Conservation (phyloP, 2,113 vertebrate species). For the Oreamnos americanus region DNA sequence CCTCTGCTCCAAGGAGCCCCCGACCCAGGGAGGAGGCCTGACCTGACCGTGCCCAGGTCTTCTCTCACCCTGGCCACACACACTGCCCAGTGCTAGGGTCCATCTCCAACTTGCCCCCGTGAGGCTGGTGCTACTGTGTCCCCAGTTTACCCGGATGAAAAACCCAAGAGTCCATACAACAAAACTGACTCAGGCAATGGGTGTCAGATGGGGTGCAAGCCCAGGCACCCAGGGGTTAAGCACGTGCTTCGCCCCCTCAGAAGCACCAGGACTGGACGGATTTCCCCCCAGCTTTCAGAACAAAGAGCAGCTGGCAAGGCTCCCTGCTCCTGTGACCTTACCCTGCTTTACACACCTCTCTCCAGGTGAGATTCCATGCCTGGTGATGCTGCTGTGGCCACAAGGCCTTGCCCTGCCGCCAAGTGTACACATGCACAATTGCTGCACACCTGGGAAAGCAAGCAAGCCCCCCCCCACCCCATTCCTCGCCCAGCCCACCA, state of each 20-base stretch:
- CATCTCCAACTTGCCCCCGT: accelerated
- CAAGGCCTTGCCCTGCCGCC: accelerated
- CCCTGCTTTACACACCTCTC: accelerated
- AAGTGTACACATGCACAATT: accelerated
- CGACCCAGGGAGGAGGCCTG: background rate
- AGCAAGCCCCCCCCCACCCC: background rate
- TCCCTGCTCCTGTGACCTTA: background rate
- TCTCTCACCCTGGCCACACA: accelerated
- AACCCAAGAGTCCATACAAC: background rate
- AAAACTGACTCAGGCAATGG: accelerated
- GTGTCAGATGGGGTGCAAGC: background rate
- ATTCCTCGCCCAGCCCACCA: background rate
- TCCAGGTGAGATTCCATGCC: accelerated
- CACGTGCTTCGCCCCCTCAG: accelerated
- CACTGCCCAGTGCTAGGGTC: accelerated
- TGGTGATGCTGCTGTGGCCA: background rate
- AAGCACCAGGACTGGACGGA: accelerated
- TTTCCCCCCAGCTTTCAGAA: background rate
- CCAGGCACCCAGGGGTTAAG: background rate
- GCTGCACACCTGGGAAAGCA: background rate
- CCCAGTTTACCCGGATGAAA: background rate
- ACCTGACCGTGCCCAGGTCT: accelerated
- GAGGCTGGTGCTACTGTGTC: accelerated
- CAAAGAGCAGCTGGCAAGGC: accelerated
- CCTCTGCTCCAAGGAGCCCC: background rate